These are phyloP conservation scores for Drosophila lacicola DNA, from an alignment of 2,888 invertebrate species.

Conservation along the genomic window DNA sequence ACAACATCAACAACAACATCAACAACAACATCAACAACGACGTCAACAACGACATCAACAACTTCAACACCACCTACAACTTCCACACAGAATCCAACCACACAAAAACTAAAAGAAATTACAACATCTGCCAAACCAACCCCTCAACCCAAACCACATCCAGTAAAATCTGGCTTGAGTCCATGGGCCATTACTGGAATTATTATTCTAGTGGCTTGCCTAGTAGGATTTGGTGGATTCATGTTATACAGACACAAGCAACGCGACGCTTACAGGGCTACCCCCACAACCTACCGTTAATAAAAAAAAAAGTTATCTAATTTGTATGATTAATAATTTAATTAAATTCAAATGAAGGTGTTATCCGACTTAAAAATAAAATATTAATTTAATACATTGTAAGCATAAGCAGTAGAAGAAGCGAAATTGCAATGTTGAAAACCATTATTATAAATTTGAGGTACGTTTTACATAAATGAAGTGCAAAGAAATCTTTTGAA, in stretches of 20 bases:
- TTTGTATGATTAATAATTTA: not conserved
- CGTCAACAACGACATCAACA: not conserved
- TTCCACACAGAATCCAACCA: not conserved
- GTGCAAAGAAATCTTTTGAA: too few species aligned
- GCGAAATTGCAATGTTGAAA: too few species aligned
- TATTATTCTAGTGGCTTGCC: slow-evolving; percentile 5
- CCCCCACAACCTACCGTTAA: not conserved
- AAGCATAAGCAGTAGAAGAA: not conserved
- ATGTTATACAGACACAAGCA: slow-evolving; percentile 7
- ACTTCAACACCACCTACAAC: not conserved
- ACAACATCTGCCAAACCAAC: not conserved
- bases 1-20: not conserved
- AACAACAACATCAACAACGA: not conserved
- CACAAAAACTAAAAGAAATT: not conserved
- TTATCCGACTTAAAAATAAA: not conserved
- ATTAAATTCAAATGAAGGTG: not conserved
- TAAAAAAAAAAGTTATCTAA: not conserved
- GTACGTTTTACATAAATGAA: too few species aligned
- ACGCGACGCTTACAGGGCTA: not conserved
- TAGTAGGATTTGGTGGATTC: slow-evolving; percentile 10
- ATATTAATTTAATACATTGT: not conserved
- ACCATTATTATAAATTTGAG: too few species aligned
- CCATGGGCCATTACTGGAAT: slow-evolving; percentile 27
- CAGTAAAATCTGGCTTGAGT: slow-evolving; percentile 2
- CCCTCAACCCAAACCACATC: not conserved